Evolutionary conservation across 2,888 invertebrate species (phyloP), one percentile per base, ranked within the genome.

Genomic region (Linyphia triangularis): DNA sequence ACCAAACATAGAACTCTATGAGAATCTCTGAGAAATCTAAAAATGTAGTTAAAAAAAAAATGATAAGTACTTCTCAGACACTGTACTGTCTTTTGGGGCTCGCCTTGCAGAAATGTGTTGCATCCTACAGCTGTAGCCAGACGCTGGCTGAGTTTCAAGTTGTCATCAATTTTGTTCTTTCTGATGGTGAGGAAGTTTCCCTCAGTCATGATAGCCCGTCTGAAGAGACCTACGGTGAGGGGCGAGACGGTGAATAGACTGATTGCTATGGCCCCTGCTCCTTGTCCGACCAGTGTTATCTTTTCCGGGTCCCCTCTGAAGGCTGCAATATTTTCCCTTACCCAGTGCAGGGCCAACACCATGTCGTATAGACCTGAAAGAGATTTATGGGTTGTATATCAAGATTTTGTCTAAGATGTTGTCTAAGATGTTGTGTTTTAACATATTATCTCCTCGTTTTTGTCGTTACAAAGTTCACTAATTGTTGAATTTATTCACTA

Each of bases 231-330:
- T 51, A 5, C 16, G n/a, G 51, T 16, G 5, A 51, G 16, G 19
- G 90, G 85, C 86, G 33, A 33, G 9, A 33, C 33, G 33, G 5
- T 6, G 5, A 33, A 6, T 9, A 33, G 33, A 9, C 51, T 40
- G 9, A 91, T 90, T 24, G 91, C 90, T 81, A 91, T 90, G 24
- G 92, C 90, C 0, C 92, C 92, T 0, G 92, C 90, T 69, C 91
- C 91, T 73, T 91, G 90, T 6, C 92, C 92, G 22, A 91, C 91
- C 13, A 92, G 70, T 0, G 92, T 92, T 5, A 92, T 91, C 0
- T 89, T 78, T 1, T 90, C 77, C 0, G 91, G 90, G 84, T 92
- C 91, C 0, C 92, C 92, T 2, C 92, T 91, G 73, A 92, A 92
- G 5, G 82, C 72, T 2, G 70, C 88, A 1, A 91, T 91, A 19